Evolutionary conservation across 2,113 vertebrate species (phyloP).

Genomic region (Empidonax alnorum): DNA sequence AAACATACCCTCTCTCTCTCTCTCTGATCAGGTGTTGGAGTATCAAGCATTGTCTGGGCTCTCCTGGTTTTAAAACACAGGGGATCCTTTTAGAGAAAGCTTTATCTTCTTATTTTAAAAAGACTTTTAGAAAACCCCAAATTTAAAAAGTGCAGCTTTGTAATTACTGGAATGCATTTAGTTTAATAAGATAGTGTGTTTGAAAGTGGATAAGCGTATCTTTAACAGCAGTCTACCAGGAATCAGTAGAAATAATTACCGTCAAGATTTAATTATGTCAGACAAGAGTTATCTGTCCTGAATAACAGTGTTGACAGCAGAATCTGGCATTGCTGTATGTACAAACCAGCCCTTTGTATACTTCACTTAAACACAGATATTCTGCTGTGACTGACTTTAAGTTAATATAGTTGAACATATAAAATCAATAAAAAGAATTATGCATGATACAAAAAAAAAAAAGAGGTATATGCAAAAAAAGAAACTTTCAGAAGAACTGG

Average conservation of each 20-base stretch:
- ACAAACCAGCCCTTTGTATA: constrained; percentile 51
- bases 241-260: constrained; percentile 75
- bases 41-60: background rate
- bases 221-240: constrained; percentile 71
- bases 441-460: background rate
- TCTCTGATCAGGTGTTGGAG: background rate
- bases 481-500: background rate
- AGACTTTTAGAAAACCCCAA: constrained; percentile 48
- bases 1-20: background rate
- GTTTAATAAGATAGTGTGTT: constrained; percentile 73
- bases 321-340: constrained; percentile 44
- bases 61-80: background rate
- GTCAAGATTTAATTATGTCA: constrained; percentile 80
- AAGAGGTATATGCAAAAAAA: background rate
- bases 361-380: constrained; percentile 45
- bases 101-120: constrained; percentile 49
- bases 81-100: constrained; percentile 21
- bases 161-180: constrained; percentile 73
- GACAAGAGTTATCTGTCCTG: constrained; percentile 70
- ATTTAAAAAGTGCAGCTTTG: constrained; percentile 66
- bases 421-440: constrained; percentile 22
- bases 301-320: constrained; percentile 59
- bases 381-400: constrained; percentile 46
- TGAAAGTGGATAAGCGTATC: constrained; percentile 74
- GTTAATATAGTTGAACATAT: constrained; percentile 44